phyloP scores from a whole-genome alignment of 2,888 invertebrate genomes.

The Thecophora atra region DNA sequence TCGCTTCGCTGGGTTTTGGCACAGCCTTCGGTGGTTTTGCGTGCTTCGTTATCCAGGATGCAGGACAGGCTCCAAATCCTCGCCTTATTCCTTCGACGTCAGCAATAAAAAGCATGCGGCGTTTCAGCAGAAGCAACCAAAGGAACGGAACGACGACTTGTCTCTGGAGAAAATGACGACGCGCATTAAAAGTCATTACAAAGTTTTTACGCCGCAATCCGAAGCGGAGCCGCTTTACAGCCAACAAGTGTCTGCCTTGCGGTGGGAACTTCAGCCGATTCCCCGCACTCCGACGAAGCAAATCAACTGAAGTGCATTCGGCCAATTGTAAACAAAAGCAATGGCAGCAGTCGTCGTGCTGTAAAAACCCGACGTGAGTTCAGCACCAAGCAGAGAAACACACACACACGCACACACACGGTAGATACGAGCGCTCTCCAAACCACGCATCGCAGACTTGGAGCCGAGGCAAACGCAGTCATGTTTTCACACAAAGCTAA shows the following conservation, averaged over 20 bases:
- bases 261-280: background rate
- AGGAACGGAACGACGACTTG: background rate
- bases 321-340: constrained; percentile 5
- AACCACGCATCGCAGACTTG: background rate
- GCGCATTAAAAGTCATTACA: background rate
- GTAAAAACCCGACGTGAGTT: constrained; percentile 10
- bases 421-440: constrained; percentile 3
- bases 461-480: constrained; percentile 11
- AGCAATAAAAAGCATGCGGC: background rate
- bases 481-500: constrained; percentile 34
- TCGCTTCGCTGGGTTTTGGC: constrained; percentile 5
- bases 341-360: background rate
- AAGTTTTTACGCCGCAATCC: constrained; percentile 6
- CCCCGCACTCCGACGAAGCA: background rate
- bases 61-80: background rate
- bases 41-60: background rate
- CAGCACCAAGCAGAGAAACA: constrained; percentile 2
- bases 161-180: background rate
- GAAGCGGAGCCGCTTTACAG: constrained; percentile 4
- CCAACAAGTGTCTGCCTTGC: background rate
- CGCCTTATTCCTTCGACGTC: background rate
- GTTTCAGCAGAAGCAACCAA: background rate
- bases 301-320: constrained; percentile 23
- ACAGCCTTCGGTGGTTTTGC: background rate
- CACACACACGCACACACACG: constrained; percentile 17